Conservation (phyloP, 2,113 vertebrate genomes). For the Charina bottae region DNA sequence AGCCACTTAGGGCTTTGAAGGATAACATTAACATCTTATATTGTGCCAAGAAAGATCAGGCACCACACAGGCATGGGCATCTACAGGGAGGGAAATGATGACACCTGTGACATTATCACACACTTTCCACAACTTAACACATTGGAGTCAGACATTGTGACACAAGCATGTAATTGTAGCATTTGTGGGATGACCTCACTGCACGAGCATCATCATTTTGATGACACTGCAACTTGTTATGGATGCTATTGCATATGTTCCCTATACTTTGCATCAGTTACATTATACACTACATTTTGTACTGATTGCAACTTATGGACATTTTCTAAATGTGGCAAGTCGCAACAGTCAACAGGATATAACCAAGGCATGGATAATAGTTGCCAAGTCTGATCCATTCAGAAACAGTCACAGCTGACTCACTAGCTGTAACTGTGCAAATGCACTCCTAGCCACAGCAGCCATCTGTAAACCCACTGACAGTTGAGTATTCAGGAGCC, state of each 20-base stretch:
- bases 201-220: not conserved
- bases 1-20: not conserved
- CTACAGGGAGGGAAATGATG: not conserved
- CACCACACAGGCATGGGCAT: not conserved
- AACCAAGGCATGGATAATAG: not conserved
- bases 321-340: not conserved
- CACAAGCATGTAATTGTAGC: not conserved
- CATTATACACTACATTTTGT: not conserved
- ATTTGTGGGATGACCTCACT: not conserved
- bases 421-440: not conserved
- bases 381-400: not conserved
- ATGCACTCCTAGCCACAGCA: not conserved
- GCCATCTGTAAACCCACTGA: not conserved
- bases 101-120: not conserved
- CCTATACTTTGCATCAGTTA: not conserved
- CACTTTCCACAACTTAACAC: not conserved
- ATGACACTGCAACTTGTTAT: not conserved
- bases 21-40: not conserved
- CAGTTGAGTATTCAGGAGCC: not conserved
- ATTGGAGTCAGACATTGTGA: not conserved
- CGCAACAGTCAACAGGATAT: not conserved
- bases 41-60: not conserved
- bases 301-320: not conserved
- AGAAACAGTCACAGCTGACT: not conserved
- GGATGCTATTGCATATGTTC: not conserved